Evolutionary conservation across 1,140 invertebrate species (phyloP), one percentile per base, ranked within the genome.

Genomic region (Nebria ingens): DNA sequence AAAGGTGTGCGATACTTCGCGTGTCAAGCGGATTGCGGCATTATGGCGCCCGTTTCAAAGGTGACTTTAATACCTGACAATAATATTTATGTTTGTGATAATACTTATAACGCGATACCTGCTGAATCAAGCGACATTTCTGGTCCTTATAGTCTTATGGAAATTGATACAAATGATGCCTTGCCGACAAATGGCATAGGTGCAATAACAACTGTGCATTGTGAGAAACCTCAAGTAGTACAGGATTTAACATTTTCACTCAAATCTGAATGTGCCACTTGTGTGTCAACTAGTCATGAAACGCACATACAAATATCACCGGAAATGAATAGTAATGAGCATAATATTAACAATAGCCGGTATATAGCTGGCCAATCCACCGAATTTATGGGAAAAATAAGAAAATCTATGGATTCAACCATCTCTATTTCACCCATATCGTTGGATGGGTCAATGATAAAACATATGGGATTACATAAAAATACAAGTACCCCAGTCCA

Each of bases 1-100:
- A 72, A 77, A 19, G 81, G 80, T 4, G 65, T 74, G 0, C 67
- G 73, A 9, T 80, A 80, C 63, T 80, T 81, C 61, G 60, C 58
- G 11, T 80, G 78, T 64, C 58, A 65, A 22, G 63, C 66, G 2
- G 65, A 67, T 20, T 67, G 71, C 57, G 79, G 79, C 15, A 67
- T 79, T 34, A 71, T 80, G 62, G 73, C 73, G n/a, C 76, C 76
- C 11, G 56, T 71, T n/a, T 51, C 57, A 11, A 76, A 77, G 63
- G 74, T 77, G 21, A 51, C 52, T 1, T 55, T 65, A 2, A 52
- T 65, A 13, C 17, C 2, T 13, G 25, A 51, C n/a, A 25, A 54
- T 51, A 51, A 21, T 2, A 2, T 25, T 15, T 3, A 56, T 34
- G 57, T 45, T 51, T 42, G 49, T 52, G 38, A 56, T 19, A 56